phyloP scores from a whole-genome alignment of 1,140 invertebrate species.

The Archivesica marissinica region DNA sequence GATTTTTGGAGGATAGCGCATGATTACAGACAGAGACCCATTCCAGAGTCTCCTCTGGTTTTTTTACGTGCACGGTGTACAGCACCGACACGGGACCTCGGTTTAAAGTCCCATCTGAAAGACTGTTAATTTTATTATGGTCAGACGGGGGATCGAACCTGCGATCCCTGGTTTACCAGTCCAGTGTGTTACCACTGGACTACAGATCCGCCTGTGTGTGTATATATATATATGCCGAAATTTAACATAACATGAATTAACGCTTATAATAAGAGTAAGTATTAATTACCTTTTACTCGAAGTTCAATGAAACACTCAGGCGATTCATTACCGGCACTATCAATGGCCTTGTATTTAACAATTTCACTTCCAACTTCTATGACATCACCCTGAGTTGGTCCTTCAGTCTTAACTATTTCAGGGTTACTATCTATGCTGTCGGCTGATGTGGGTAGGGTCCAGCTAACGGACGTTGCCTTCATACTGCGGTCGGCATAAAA shows the following conservation, averaged over 20 bases:
- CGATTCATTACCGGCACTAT: constrained; percentile 13
- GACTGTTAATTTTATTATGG: background rate
- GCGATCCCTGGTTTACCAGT: background rate
- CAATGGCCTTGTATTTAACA: constrained; percentile 17
- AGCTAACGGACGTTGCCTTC: constrained; percentile 18
- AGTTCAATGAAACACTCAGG: constrained; percentile 1
- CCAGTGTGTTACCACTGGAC: background rate
- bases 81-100: background rate
- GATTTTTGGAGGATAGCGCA: no score
- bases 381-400: background rate
- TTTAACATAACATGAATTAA: no score
- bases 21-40: no score
- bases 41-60: no score
- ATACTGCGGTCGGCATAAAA: constrained; percentile 34
- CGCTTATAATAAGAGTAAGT: background rate
- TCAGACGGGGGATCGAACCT: background rate
- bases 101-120: background rate
- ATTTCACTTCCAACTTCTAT: background rate
- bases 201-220: no score
- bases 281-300: background rate
- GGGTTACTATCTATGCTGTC: constrained; percentile 16
- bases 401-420: background rate
- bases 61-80: background rate
- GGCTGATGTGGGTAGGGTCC: background rate
- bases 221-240: no score